These are phyloP conservation scores for Bathynomus jamesi DNA, from an alignment of 1,140 invertebrate genomes.

Conservation along the genomic window DNA sequence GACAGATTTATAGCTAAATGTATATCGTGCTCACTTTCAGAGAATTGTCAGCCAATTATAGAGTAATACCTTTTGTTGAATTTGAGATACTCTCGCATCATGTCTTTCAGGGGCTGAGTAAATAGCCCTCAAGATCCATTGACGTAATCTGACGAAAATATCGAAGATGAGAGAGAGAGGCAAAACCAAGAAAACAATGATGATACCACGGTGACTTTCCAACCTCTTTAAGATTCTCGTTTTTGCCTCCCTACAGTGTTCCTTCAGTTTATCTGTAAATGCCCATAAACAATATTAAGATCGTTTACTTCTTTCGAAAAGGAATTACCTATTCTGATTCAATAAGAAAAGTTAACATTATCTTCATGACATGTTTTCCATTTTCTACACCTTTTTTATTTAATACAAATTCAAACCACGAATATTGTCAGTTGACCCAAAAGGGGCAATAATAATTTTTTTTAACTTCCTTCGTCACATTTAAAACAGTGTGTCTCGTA, in stretches of 20 bases:
- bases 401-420: too few relatives aligned
- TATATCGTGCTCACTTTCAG: not conserved
- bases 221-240: constrained; percentile 14
- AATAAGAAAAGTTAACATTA: too few relatives aligned
- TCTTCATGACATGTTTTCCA: too few relatives aligned
- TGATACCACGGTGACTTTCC: constrained; percentile 50
- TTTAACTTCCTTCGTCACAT: too few relatives aligned
- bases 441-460: too few relatives aligned
- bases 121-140: constrained; percentile 45
- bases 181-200: constrained; percentile 56
- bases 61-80: constrained; percentile 48
- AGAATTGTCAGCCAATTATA: not conserved
- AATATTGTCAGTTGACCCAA: too few relatives aligned
- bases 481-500: too few relatives aligned
- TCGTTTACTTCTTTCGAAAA: too few relatives aligned
- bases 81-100: constrained; percentile 49
- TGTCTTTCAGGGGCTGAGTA: constrained; percentile 48
- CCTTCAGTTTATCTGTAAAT: not conserved
- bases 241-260: not conserved
- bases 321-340: too few relatives aligned
- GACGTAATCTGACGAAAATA: constrained; percentile 45
- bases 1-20: not conserved
- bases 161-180: constrained; percentile 58
- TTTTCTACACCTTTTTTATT: too few relatives aligned
- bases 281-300: too few relatives aligned